A percentile compares a stretch with the other conserved stretches of the same genome.
Evolutionary conservation across 2,888 invertebrate genomes (phyloP).

Genomic region (Perizoma affinitatum): DNA sequence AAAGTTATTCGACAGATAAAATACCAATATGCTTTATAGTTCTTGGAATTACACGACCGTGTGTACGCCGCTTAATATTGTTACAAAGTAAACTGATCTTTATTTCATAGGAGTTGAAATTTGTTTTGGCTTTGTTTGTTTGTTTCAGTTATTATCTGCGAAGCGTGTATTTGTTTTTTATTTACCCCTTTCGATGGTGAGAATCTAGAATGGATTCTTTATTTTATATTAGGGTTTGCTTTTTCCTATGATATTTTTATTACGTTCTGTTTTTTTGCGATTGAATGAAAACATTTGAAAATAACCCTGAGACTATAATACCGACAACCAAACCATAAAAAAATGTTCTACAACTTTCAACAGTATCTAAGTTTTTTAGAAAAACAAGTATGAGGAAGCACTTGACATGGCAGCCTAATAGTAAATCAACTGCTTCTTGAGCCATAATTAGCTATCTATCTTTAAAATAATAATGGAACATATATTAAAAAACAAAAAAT

Average conservation of each 20-base stretch:
- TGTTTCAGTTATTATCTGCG: constrained; percentile 31
- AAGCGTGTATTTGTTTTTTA: constrained; percentile 41
- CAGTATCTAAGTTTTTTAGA: no score
- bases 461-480: no score
- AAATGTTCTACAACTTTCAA: no score
- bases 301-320: neutral
- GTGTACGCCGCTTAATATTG: constrained; percentile 28
- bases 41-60: constrained; percentile 22
- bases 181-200: constrained; percentile 41
- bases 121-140: constrained; percentile 1
- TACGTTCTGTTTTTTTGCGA: neutral
- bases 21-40: constrained; percentile 10
- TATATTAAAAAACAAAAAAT: no score
- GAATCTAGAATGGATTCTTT: constrained; percentile 42
- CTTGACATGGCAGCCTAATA: no score
- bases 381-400: no score
- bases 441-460: no score
- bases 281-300: neutral
- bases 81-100: constrained; percentile 22
- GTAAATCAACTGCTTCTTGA: no score
- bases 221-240: constrained; percentile 28
- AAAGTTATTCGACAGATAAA: constrained; percentile 20
- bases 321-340: no score
- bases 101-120: neutral
- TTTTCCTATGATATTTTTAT: constrained; percentile 10